These are phyloP conservation scores for Trialeurodes vaporariorum DNA, from an alignment of 1,140 invertebrate genomes.

Conservation along the genomic window DNA sequence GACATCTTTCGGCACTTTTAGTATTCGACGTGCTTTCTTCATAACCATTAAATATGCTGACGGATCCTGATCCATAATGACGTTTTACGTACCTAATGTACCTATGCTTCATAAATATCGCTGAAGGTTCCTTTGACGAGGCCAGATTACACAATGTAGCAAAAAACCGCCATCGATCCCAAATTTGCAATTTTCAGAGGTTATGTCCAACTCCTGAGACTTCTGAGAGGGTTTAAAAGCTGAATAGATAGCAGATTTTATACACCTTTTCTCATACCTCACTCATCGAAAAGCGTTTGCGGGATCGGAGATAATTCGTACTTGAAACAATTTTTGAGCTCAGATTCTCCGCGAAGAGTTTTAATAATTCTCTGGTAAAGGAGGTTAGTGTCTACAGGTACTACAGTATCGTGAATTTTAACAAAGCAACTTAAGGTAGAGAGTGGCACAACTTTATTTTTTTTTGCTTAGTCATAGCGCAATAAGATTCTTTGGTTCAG, in stretches of 20 bases:
- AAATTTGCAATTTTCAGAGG: not conserved
- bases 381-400: not conserved
- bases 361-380: not conserved
- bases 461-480: too few species aligned
- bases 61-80: not conserved
- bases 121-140: not conserved
- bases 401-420: not conserved
- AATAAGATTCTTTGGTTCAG: too few species aligned
- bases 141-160: not conserved
- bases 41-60: not conserved
- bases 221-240: not conserved
- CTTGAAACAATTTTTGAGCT: not conserved
- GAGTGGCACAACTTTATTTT: not conserved
- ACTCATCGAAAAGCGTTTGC: not conserved
- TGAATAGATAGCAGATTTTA: not conserved
- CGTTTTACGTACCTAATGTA: not conserved
- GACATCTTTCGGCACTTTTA: not conserved
- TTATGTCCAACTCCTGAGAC: not conserved
- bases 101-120: not conserved
- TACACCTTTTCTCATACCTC: not conserved
- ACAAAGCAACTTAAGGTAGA: not conserved
- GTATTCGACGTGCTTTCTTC: not conserved
- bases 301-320: not conserved
- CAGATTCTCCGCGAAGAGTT: not conserved
- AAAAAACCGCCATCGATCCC: not conserved